Evolutionary conservation across 2,113 vertebrate genomes (phyloP), one percentile per base, ranked within the genome.

Genomic region (Aramus guarauna): DNA sequence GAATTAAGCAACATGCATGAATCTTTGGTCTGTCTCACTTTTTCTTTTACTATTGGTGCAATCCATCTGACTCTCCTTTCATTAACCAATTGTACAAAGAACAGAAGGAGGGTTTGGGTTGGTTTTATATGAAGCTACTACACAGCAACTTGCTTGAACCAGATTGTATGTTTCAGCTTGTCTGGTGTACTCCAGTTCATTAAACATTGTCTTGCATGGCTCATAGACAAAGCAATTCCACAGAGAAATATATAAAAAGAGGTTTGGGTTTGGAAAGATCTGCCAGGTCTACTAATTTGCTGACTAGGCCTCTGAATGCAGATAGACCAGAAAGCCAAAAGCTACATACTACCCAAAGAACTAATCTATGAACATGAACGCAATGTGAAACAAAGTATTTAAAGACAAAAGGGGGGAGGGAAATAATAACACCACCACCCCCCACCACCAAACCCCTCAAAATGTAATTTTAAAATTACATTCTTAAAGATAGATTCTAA

Each of bases 361-460:
- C 29, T 39, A 67, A 17, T 27, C 43, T 62, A 27, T n/a, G 14
- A 67, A 73, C 11, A 23, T 15, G 11, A 74, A 15, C 2, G 3
- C 27, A 15, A 34, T 0, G 5, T n/a, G 19, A 84, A 94, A 39
- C 6, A 15, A 47, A 2, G 4, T 2, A 36, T 60, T 91, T 45
- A 62, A 64, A 26, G 52, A 5, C 9, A 62, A 7, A 53, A 48
- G 4, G 4, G 7, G 20, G 4, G 6, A 15, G 15, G 14, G 23
- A 26, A 64, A 37, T 5, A 11, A 32, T 15, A 53, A 64, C 6
- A 48, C 60, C 39, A 41, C 39, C n/a, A n/a, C 39, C 39, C 39
- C 39, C 39, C 39, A 11, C 11, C 39, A 11, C 4, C 24, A 91
- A 76, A 73, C 0, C 0, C 9, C 27, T 59, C 34, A 9, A 34